Evolutionary conservation across 2,113 vertebrate species (phyloP).

Genomic region (Macquaria ambigua): DNA sequence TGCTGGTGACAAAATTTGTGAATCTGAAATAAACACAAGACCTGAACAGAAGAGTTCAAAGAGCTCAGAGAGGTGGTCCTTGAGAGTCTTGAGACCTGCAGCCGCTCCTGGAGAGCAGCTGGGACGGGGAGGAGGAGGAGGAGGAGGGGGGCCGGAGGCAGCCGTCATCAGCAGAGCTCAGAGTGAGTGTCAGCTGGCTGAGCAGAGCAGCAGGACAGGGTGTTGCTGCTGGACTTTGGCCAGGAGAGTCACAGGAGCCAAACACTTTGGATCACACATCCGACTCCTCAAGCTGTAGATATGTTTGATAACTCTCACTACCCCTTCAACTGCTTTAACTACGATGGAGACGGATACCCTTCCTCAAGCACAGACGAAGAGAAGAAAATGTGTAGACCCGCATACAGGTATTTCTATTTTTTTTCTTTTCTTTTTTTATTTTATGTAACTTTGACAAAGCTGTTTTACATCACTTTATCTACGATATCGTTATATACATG

Average conservation of each 20-base stretch:
- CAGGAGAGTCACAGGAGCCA: conserved; percentile 42
- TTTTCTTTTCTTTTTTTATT: not conserved
- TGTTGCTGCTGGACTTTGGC: conserved; percentile 59
- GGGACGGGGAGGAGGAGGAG: conserved; percentile 18
- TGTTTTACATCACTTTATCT: too few species aligned
- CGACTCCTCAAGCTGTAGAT: conserved; percentile 38
- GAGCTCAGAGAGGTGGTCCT: conserved; percentile 41
- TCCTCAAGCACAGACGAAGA: conserved; percentile 92
- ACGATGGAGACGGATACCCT: conserved; percentile 94
- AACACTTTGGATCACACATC: conserved; percentile 1
- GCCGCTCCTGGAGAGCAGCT: conserved; percentile 52
- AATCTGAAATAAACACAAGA: conserved; percentile 35
- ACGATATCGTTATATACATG: not conserved
- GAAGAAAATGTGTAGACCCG: conserved; percentile 93
- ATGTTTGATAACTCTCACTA: conserved; percentile 98
- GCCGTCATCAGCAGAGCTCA: conserved; percentile 51
- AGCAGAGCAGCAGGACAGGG: conserved; percentile 67
- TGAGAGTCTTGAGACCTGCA: conserved; percentile 50
- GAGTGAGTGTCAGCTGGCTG: conserved; percentile 54
- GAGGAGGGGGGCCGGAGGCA: conserved; percentile 25
- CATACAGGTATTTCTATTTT: conserved; percentile 89
- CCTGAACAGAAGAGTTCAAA: not conserved
- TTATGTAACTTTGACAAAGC: not conserved
- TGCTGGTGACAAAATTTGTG: not conserved
- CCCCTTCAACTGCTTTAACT: conserved; percentile 98